These are phyloP conservation scores for Villa cingulata DNA, from an alignment of 2,888 invertebrate species.

Conservation along the genomic window DNA sequence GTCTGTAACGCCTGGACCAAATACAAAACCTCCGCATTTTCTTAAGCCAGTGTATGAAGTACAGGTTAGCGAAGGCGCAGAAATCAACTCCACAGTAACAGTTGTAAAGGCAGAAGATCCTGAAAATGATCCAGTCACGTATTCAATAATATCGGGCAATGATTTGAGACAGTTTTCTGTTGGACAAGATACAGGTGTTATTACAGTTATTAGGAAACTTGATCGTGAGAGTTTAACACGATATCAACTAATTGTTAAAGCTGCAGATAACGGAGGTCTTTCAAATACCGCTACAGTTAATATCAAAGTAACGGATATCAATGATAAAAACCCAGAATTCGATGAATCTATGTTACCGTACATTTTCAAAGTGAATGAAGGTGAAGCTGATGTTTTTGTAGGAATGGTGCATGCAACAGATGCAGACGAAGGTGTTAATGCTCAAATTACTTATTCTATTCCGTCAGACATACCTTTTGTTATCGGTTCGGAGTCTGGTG, in stretches of 20 bases:
- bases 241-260: constrained; percentile 74
- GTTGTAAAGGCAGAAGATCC: constrained; percentile 78
- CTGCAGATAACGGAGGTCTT: constrained; percentile 72
- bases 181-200: constrained; percentile 73
- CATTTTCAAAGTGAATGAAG: constrained; percentile 68
- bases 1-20: constrained; percentile 69
- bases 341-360: constrained; percentile 59
- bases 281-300: constrained; percentile 73
- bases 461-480: constrained; percentile 65
- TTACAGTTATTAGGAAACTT: constrained; percentile 69
- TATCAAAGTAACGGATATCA: constrained; percentile 80
- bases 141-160: constrained; percentile 77
- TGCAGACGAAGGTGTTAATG: constrained; percentile 74
- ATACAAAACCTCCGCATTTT: constrained; percentile 67
- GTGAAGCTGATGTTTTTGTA: constrained; percentile 43
- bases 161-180: constrained; percentile 79
- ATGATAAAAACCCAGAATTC: constrained; percentile 84
- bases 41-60: constrained; percentile 71
- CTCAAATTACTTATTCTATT: constrained; percentile 64
- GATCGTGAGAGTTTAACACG: constrained; percentile 81
- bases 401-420: constrained; percentile 77
- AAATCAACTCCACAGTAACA: constrained; percentile 71
- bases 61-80: constrained; percentile 78
- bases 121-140: constrained; percentile 73
- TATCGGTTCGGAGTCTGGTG: constrained; percentile 65